These are phyloP conservation scores for Dyspetes luteomarginatus DNA, from an alignment of 2,888 invertebrate species.

Conservation along the genomic window DNA sequence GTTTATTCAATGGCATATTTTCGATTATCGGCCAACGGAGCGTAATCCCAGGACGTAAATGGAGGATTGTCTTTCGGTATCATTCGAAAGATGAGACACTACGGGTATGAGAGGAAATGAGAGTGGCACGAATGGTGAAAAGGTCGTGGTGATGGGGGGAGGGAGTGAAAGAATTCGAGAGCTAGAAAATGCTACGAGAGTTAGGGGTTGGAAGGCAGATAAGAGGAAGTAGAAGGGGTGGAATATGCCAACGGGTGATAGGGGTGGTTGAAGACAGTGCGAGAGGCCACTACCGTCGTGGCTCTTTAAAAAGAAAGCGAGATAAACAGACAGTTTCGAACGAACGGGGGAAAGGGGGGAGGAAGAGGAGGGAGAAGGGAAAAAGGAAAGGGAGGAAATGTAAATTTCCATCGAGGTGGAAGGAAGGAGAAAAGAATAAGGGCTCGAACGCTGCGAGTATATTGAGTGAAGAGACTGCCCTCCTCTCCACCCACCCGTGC, in stretches of 20 bases:
- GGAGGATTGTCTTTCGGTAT: slow-evolving; percentile 80
- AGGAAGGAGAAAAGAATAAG: slow-evolving; percentile 82
- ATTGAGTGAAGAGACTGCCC: slow-evolving; percentile 77
- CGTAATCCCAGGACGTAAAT: slow-evolving; percentile 81
- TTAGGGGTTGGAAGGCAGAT: slow-evolving; percentile 41
- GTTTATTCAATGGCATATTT: slow-evolving; percentile 82
- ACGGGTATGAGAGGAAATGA: slow-evolving; percentile 65
- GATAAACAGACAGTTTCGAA: slow-evolving; percentile 83
- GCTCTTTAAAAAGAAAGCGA: slow-evolving; percentile 83
- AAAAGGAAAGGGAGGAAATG: slow-evolving; percentile 80
- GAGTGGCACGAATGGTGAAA: slow-evolving; percentile 31
- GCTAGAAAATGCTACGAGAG: slow-evolving; percentile 37
- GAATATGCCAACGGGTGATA: slow-evolving; percentile 36
- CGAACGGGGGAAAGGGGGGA: slow-evolving; percentile 22
- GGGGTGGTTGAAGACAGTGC: slow-evolving; percentile 57
- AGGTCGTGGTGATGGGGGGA: slow-evolving; percentile 61
- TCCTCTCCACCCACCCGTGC: slow-evolving; percentile 57
- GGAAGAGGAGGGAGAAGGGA: slow-evolving; percentile 43
- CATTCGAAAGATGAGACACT: slow-evolving; percentile 70
- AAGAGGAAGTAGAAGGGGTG: slow-evolving; percentile 16
- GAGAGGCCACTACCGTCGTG: slow-evolving; percentile 73
- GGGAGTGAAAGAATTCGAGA: slow-evolving; percentile 59
- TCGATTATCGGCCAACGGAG: slow-evolving; percentile 83
- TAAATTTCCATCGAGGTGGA: slow-evolving; percentile 83
- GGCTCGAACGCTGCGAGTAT: slow-evolving; percentile 79